Evolutionary conservation across 2,888 invertebrate genomes (phyloP), one percentile per base, ranked within the genome.

Genomic region (Emmelina monodactyla): DNA sequence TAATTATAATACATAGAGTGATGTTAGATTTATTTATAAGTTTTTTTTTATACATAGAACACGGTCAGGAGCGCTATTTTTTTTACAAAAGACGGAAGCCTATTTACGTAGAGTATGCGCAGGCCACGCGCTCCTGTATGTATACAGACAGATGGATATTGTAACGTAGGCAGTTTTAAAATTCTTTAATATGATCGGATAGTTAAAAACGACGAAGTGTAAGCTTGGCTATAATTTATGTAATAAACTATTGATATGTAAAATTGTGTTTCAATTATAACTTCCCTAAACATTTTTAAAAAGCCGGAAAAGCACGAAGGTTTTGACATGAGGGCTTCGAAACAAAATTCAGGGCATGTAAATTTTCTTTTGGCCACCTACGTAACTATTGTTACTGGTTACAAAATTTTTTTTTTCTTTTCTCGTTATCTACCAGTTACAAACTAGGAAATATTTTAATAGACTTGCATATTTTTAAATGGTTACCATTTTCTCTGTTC

Each of bases 181-280:
- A 64, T 66, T 64, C 62, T 65, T 62, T 65, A 58, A 53, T 62
- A 62, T 55, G 55, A 64, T 68, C 62, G 56, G 59, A 62, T 64
- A 75, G 68, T 62, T 65, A 58, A 63, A 63, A 58, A 55, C 62
- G 67, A 60, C 61, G 65, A 70, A 70, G 59, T 78, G 72, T 78
- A 78, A 76, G 78, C 78, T 78, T 79, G 75, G 76, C 73, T 76
- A 76, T 75, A 75, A 76, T 73, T 75, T 75, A 75, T 73, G 67
- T 75, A 79, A 78, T 79, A 79, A 79, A 79, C 67, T 78, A 76
- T 72, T 70, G 68, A 75, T 78, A 78, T 67, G 65, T 71, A 65
- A 34, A 19, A 11, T 19, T 28, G 42, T 35, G 25, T n/a, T n/a
- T n/a, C n/a, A n/a, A n/a, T n/a, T n/a, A n/a, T n/a, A n/a, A n/a